phyloP scores from a whole-genome alignment of 2,888 invertebrate genomes.

The Heteromyza rotundicornis region DNA sequence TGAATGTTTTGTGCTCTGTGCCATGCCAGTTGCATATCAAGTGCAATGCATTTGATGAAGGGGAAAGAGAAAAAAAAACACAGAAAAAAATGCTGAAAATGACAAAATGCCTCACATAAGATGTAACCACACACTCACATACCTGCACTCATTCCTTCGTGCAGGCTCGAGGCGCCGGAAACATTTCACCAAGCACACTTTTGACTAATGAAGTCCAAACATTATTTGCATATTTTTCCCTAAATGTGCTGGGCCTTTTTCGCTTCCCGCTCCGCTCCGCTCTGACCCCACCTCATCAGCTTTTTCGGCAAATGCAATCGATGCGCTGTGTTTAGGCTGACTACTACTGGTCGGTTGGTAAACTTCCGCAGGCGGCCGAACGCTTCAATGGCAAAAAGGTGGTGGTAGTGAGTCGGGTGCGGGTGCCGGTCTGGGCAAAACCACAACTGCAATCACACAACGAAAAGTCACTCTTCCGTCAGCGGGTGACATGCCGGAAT shows the following conservation, averaged over 20 bases:
- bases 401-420: neutral
- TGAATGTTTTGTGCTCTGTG: no score
- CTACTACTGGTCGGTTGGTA: neutral
- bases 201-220: constrained; percentile 31
- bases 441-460: neutral
- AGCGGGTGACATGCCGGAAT: neutral
- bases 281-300: no score
- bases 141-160: no score
- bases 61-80: neutral
- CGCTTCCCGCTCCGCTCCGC: no score
- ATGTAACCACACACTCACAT: neutral
- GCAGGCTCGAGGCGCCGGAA: neutral
- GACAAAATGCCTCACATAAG: no score
- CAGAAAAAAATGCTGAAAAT: neutral
- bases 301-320: neutral
- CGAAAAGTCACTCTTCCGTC: neutral
- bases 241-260: neutral
- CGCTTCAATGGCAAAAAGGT: no score
- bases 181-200: constrained; percentile 9
- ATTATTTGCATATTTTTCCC: constrained; percentile 35
- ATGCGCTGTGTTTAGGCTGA: neutral
- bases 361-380: neutral
- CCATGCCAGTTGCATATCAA: no score
- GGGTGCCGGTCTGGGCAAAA: neutral
- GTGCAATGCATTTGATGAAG: neutral